phyloP scores from a whole-genome alignment of 2,797 vertebrate genomes.

The Macropus fuliginosus region DNA sequence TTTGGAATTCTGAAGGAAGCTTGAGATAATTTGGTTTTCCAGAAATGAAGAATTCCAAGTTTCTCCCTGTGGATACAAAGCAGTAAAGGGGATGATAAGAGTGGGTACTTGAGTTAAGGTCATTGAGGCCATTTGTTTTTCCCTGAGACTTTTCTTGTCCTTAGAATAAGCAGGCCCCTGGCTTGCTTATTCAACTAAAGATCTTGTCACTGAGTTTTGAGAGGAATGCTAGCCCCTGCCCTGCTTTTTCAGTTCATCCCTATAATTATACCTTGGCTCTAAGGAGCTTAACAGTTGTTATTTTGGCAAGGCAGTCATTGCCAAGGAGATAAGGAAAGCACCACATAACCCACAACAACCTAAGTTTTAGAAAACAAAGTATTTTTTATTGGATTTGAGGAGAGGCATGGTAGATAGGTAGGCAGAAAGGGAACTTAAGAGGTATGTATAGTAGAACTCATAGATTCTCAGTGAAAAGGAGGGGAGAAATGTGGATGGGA shows the following conservation, averaged over 20 bases:
- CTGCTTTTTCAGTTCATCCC: conserved; percentile 36
- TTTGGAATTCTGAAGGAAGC: background rate
- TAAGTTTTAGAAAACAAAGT: conserved; percentile 34
- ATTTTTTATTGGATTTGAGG: conserved; percentile 48
- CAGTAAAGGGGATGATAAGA: accelerated
- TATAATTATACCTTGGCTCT: conserved; percentile 60
- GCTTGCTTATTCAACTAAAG: conserved; percentile 26
- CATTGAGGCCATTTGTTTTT: background rate
- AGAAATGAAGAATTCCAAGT: background rate
- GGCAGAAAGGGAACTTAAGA: background rate
- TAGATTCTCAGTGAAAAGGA: background rate
- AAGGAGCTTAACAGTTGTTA: conserved; percentile 52
- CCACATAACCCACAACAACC: background rate
- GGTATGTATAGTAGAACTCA: background rate
- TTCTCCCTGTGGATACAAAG: accelerated
- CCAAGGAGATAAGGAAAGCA: conserved; percentile 44
- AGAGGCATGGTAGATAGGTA: background rate
- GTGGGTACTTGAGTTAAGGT: background rate
- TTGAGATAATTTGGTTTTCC: background rate
- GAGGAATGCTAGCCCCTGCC: conserved; percentile 21
- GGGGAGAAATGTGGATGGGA: background rate
- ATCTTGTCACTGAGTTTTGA: conserved; percentile 26
- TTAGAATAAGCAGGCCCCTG: background rate
- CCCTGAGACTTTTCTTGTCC: background rate
- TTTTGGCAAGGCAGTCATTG: conserved; percentile 13